A percentile compares a stretch with the other conserved stretches of the same genome.
These are phyloP conservation scores for Coregonus ussuriensis DNA, from an alignment of 2,797 vertebrate species.

Conservation along the genomic window DNA sequence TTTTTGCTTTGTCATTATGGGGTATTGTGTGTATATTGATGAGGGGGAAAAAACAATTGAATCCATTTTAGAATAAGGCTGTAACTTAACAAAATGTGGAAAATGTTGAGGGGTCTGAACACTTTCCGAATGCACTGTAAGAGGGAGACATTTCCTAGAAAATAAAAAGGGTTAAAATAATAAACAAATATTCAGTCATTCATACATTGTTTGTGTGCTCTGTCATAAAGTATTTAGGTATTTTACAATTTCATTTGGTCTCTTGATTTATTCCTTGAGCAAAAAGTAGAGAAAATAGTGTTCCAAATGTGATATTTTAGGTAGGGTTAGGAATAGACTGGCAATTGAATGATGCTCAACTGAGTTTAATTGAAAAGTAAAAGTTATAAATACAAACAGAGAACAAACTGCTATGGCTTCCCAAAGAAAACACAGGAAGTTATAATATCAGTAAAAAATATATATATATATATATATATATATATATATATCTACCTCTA, in stretches of 20 bases:
- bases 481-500: conserved; percentile 87
- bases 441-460: conserved; percentile 58
- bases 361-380: conserved; percentile 99
- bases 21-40: too few relatives aligned
- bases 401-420: conserved; percentile 98
- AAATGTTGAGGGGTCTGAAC: too few relatives aligned
- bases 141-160: conserved; percentile 48
- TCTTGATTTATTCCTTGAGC: conserved; percentile 48
- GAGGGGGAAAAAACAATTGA: too few relatives aligned
- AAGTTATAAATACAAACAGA: conserved; percentile 99
- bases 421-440: conserved; percentile 90
- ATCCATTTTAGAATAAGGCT: too few relatives aligned
- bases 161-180: conserved; percentile 65
- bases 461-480: conserved; percentile 21
- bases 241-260: conserved; percentile 47
- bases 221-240: conserved; percentile 48
- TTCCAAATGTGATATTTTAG: conserved; percentile 71
- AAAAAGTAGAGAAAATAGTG: conserved; percentile 50
- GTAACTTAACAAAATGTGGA: too few relatives aligned
- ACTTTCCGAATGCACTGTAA: background rate
- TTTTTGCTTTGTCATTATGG: too few relatives aligned
- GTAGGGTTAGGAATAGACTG: conserved; percentile 59
- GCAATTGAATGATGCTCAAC: conserved; percentile 95
- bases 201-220: conserved; percentile 40
- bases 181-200: conserved; percentile 22